Percentiles rank a stretch among this genome's conserved stretches.
phyloP scores from a whole-genome alignment of 2,888 invertebrate species.

The Dasypogon diadema region DNA sequence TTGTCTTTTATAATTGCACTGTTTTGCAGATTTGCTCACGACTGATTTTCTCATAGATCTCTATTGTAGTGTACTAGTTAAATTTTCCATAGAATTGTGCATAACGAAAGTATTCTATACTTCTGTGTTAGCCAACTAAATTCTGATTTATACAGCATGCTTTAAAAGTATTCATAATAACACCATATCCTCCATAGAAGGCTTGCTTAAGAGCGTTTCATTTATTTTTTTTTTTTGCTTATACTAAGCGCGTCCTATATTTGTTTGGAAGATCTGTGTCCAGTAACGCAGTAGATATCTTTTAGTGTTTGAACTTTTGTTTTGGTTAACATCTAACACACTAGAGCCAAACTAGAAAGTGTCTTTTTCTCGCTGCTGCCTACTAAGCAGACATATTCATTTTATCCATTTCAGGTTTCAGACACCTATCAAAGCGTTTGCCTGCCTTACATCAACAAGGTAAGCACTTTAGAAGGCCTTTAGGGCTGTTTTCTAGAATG shows the following conservation, averaged over 20 bases:
- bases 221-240: slow-evolving; percentile 20
- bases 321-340: slow-evolving; percentile 24
- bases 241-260: slow-evolving; percentile 21
- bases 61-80: not conserved
- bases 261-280: slow-evolving; percentile 8
- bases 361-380: slow-evolving; percentile 34
- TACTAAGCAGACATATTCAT: slow-evolving; percentile 53
- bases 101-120: not conserved
- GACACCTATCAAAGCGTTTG: slow-evolving; percentile 69
- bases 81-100: not conserved
- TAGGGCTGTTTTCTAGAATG: slow-evolving; percentile 1
- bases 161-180: not conserved
- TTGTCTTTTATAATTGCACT: too few species aligned
- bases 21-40: too few species aligned
- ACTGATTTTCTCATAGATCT: not conserved
- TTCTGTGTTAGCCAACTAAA: not conserved
- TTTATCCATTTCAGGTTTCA: slow-evolving; percentile 67
- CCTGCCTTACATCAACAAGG: slow-evolving; percentile 69
- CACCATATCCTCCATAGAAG: slow-evolving; percentile 18
- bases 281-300: slow-evolving; percentile 21
- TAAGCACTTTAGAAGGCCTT: slow-evolving; percentile 60
- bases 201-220: slow-evolving; percentile 30
- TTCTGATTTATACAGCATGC: slow-evolving; percentile 4
- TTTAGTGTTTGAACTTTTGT: slow-evolving; percentile 25
- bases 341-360: slow-evolving; percentile 35